Conservation (phyloP, 2,797 vertebrate genomes). For the Poliocrania exsul region DNA sequence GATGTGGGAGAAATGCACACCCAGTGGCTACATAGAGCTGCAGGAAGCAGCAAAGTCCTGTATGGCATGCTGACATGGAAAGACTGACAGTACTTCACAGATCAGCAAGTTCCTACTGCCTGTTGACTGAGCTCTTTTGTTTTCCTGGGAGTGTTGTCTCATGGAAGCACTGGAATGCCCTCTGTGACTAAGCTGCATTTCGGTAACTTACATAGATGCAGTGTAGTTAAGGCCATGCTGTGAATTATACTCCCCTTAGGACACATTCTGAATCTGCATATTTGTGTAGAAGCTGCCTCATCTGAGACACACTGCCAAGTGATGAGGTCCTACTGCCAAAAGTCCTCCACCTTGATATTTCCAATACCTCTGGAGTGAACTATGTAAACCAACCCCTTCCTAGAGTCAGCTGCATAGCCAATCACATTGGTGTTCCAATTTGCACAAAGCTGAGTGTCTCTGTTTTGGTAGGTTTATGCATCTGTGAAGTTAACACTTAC, state of each 20-base stretch:
- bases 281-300: background rate
- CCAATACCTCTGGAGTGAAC: background rate
- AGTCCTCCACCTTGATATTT: background rate
- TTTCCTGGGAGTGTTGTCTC: background rate
- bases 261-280: background rate
- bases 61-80: fast-evolving
- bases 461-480: background rate
- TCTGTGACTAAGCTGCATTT: background rate
- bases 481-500: background rate
- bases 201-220: background rate
- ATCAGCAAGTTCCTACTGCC: background rate
- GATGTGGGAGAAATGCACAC: background rate
- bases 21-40: background rate
- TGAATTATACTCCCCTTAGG: background rate
- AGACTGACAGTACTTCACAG: background rate
- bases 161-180: background rate
- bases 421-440: background rate
- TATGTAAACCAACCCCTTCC: background rate
- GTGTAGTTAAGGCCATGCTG: background rate
- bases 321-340: background rate
- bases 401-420: background rate
- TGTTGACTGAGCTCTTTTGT: background rate
- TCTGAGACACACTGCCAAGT: background rate
- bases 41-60: background rate
- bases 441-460: background rate